Base-by-base conservation (phyloP, 2,797 vertebrate genomes). In the Chiloscyllium punctatum region DNA sequence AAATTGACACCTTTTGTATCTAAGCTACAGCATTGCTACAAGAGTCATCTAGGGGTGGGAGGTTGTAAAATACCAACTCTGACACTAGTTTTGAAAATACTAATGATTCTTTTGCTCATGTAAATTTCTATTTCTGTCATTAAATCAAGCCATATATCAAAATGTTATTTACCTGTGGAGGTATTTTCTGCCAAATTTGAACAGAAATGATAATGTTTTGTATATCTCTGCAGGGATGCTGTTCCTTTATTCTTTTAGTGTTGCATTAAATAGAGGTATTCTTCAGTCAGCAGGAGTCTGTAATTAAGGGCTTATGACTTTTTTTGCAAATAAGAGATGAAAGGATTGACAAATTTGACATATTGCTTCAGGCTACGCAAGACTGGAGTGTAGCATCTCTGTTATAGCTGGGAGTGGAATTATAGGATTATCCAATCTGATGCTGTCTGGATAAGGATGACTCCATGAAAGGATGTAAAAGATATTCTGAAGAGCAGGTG, bases 231-330 rank as follows among this genome's bases (percentile, higher is more conserved):
- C 27, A n/a, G 88, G 53, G n/a, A 91, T 33, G 66, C 6, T 33
- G 57, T 53, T 62, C 53, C 4, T 91, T 57, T n/a, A 66, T 66
- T 30, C 33, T 91, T 91, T 91, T n/a, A 91, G 57, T n/a, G 53
- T 66, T 21, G 91, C 66, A 21, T 25, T 82, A 33, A 23, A 37
- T 57, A 15, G 53, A 66, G 66, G 57, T 30, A 91, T 13, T 62
- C 53, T 91, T 33, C 53, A 66, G 30, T 91, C 88, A 33, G 88
- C 53, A 30, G 13, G 1, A 91, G 30, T 53, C 88, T 91, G 88
- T 53, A 91, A 91, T 91, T 91, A 91, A 91, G 57, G 30, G 66
- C n/a, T 91, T 91, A 91, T 91, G 88, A n/a, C 88, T n/a, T 62
- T 9, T 90, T n/a, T 66, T 91, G 27, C 51, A 4, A 33, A 37